phyloP scores from a whole-genome alignment of 92 coral and sea anemone genomes.

The Virgularia gustaviana region DNA sequence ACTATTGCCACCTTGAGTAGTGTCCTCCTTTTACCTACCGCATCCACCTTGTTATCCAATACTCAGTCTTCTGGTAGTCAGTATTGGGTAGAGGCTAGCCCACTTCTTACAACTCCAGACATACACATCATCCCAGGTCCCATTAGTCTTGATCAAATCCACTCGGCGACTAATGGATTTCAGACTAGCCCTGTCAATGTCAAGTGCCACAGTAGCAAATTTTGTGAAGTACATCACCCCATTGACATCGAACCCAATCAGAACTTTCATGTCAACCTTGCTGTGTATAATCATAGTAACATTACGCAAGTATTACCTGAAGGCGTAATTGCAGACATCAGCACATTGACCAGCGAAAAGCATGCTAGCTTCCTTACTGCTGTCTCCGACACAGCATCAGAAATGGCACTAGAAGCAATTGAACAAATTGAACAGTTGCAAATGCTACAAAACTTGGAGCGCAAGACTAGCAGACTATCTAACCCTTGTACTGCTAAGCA shows the following conservation, averaged over 20 bases:
- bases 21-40: constrained; percentile 15
- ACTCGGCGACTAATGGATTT: background rate
- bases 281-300: constrained; percentile 18
- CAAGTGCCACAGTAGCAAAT: constrained; percentile 7
- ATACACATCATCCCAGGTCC: constrained; percentile 15
- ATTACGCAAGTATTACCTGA: background rate
- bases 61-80: constrained; percentile 6
- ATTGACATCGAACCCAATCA: background rate
- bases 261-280: constrained; percentile 19
- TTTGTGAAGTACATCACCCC: background rate
- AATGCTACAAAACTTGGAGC: too few relatives aligned
- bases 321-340: constrained; percentile 14
- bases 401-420: constrained; percentile 8
- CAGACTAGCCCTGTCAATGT: background rate
- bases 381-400: constrained; percentile 7
- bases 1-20: constrained; percentile 6
- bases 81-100: constrained; percentile 24
- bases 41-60: background rate
- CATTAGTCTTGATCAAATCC: constrained; percentile 8
- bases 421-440: background rate
- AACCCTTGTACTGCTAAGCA: background rate
- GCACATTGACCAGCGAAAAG: background rate
- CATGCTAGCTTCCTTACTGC: background rate
- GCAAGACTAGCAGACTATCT: background rate
- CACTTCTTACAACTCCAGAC: constrained; percentile 4